These are phyloP conservation scores for Proisotoma minuta DNA, from an alignment of 2,888 invertebrate genomes.

Conservation along the genomic window DNA sequence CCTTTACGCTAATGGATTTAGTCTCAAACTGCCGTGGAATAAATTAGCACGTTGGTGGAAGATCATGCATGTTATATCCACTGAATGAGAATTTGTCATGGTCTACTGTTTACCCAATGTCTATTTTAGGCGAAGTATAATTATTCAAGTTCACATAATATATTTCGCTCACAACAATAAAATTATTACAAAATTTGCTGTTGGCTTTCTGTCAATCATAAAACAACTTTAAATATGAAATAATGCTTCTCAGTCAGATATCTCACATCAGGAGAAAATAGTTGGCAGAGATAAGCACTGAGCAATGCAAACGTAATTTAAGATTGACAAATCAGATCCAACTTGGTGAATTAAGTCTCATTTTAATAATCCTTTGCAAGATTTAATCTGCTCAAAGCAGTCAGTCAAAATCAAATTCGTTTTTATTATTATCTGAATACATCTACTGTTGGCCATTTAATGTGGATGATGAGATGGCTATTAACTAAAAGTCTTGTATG, in stretches of 20 bases:
- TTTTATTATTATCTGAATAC: background rate
- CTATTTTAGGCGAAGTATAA: no score
- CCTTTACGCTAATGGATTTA: no score
- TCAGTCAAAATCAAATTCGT: constrained; percentile 1
- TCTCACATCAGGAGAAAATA: background rate
- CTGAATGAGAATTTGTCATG: no score
- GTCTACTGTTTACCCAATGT: no score
- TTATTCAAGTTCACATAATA: no score
- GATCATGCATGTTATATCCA: no score
- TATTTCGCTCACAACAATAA: no score
- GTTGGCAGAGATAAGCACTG: background rate
- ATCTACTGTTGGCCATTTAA: background rate
- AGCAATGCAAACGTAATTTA: background rate
- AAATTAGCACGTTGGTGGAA: no score
- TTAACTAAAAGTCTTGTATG: background rate
- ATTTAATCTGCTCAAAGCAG: constrained; percentile 6
- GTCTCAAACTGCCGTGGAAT: no score
- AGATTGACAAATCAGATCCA: background rate
- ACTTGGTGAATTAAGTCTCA: background rate
- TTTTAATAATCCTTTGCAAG: background rate
- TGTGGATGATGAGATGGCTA: background rate
- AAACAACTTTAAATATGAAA: no score
- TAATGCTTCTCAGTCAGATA: no score
- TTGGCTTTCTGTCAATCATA: background rate
- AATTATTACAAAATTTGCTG: no score